Evolutionary conservation across 2,888 invertebrate genomes (phyloP), one percentile per base, ranked within the genome.

Genomic region (Glaucopsyche alexis): DNA sequence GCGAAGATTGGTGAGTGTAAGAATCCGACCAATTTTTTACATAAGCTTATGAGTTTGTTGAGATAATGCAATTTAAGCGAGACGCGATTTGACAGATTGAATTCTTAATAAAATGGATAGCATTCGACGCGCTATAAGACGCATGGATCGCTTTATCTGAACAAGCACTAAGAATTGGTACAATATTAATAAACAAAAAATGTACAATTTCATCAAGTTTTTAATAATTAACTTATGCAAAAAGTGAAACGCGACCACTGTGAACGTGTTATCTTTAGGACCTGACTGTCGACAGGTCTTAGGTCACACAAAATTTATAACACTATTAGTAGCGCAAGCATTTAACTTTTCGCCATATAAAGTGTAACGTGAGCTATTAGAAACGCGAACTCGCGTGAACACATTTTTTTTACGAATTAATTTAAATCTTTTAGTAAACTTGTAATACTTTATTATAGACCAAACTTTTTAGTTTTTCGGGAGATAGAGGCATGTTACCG

Each of bases 1-100:
- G 94, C 96, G 99, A 95, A 97, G 99, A 96, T 97, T 99, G 97
- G 99, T 99, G 95, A 98, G 98, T 97, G 92, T 93, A 93, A 91
- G 93, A 93, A 92, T 93, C 92, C 92, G 92, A 93, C 92, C 93
- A 93, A 93, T 93, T 92, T 80, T 76, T 76, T 77, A 74, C 76
- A 74, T 78, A 73, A 71, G 74, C 73, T 72, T 70, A 73, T 52
- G 45, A 67, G 55, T 64, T 66, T 60, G 67, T 47, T 14, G 13
- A 29, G 60, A 60, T 38, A 60, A 60, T 13, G 60, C 8, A 29
- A 29, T 60, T 60, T 29, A 29, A 60, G 29, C 6, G 16, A n/a
- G n/a, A 52, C 52, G 3, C 16, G 7, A 50, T 50, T 52, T 16
- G 14, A 52, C 0, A 29, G 50, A 50, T n/a, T 14, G 7, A 7